These are phyloP conservation scores for Callaeas wilsoni DNA, from an alignment of 2,113 vertebrate genomes.

Conservation along the genomic window DNA sequence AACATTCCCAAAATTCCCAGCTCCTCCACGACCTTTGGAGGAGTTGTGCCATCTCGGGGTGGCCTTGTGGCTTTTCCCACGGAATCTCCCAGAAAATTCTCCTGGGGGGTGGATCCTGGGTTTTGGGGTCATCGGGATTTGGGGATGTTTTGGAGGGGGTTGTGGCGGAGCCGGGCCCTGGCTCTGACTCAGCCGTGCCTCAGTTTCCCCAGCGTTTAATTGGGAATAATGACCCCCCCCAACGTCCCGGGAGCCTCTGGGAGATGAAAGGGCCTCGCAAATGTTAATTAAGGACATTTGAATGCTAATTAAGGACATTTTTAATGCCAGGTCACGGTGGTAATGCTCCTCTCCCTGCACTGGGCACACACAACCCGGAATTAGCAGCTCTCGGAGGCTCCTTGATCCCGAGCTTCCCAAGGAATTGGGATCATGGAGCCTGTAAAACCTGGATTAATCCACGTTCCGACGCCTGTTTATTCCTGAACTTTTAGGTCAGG, in stretches of 20 bases:
- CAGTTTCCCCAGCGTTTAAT: neutral
- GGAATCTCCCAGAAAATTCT: neutral
- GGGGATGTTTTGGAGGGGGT: neutral
- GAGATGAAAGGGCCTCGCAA: neutral
- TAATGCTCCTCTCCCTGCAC: neutral
- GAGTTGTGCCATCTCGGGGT: rapidly evolving
- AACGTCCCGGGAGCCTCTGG: neutral
- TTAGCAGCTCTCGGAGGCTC: neutral
- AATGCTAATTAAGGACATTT: neutral
- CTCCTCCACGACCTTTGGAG: neutral
- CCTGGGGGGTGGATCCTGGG: rapidly evolving
- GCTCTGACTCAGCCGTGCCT: neutral
- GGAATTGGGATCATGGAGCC: neutral
- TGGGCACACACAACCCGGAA: neutral
- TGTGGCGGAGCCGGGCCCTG: rapidly evolving
- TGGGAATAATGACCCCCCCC: neutral
- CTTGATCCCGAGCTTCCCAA: neutral
- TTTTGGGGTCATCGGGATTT: rapidly evolving
- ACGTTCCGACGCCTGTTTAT: neutral
- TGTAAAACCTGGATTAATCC: neutral
- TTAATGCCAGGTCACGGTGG: neutral
- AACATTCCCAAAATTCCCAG: neutral
- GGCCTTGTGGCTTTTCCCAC: neutral
- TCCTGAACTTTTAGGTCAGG: neutral
- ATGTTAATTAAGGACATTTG: neutral